Percentiles rank a stretch among this genome's conserved stretches.
Evolutionary conservation across 2,113 vertebrate genomes (phyloP).

Genomic region (Girardinichthys multiradiatus): DNA sequence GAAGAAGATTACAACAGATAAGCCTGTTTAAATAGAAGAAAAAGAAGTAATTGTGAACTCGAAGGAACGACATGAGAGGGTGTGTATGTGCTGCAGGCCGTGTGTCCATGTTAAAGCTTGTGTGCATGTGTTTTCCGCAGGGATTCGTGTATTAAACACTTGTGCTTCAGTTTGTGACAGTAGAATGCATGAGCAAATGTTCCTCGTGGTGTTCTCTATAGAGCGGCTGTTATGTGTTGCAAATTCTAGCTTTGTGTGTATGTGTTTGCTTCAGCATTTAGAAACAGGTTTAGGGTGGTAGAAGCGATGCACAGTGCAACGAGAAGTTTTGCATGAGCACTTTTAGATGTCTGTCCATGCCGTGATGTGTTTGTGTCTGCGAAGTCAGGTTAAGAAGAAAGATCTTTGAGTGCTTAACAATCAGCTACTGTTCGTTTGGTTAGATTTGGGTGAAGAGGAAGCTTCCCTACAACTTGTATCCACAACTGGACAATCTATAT

Average conservation of each 20-base stretch:
- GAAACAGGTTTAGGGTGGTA: slow-evolving; percentile 33
- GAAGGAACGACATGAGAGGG: slow-evolving; percentile 35
- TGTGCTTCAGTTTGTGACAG: slow-evolving; percentile 49
- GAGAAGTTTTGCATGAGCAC: slow-evolving; percentile 30
- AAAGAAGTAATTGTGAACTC: slow-evolving; percentile 15
- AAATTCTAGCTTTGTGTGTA: slow-evolving; percentile 53
- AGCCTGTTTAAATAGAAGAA: slow-evolving; percentile 4
- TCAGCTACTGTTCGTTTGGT: not conserved
- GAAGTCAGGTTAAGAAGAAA: not conserved
- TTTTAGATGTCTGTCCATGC: not conserved
- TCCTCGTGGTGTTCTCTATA: slow-evolving; percentile 37
- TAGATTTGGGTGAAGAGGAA: not conserved
- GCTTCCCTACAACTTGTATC: not conserved
- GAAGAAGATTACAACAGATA: not conserved
- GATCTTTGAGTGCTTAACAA: not conserved
- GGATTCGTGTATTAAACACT: slow-evolving; percentile 27
- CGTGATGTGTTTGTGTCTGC: not conserved
- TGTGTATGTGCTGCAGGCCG: slow-evolving; percentile 34
- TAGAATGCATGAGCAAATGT: slow-evolving; percentile 70
- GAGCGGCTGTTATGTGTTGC: slow-evolving; percentile 61
- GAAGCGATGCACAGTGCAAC: not conserved
- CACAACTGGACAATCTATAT: not conserved
- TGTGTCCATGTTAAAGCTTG: slow-evolving; percentile 24
- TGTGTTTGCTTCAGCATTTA: slow-evolving; percentile 29
- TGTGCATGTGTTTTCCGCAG: slow-evolving; percentile 39